Evolutionary conservation across 1,140 invertebrate species (phyloP).

Genomic region (Anastrepha obliqua): DNA sequence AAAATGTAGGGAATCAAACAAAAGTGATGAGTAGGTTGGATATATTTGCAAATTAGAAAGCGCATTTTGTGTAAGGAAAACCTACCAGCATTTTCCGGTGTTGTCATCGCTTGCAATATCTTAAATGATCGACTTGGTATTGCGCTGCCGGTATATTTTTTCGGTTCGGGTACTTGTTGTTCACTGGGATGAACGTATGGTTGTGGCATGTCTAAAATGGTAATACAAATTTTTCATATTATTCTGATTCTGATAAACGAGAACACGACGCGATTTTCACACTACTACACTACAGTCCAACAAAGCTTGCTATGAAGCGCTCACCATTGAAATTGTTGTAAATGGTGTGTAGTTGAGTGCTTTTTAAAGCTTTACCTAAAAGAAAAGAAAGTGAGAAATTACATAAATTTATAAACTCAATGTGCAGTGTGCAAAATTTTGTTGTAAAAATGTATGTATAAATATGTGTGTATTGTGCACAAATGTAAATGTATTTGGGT

Average conservation of each 20-base stretch:
- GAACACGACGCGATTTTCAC: not conserved
- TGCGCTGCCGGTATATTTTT: slow-evolving; percentile 87
- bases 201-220: slow-evolving; percentile 74
- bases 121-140: slow-evolving; percentile 91
- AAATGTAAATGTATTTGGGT: slow-evolving; percentile 35
- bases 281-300: slow-evolving; percentile 34
- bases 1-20: too few relatives aligned
- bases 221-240: not conserved
- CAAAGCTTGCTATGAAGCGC: slow-evolving; percentile 7
- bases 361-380: slow-evolving; percentile 39
- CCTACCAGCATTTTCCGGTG: slow-evolving; percentile 76
- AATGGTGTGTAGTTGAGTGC: slow-evolving; percentile 30
- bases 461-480: not conserved
- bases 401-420: not conserved
- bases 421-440: not conserved
- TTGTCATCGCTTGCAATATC: slow-evolving; percentile 89
- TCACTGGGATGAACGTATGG: slow-evolving; percentile 80
- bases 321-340: slow-evolving; percentile 39
- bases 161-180: slow-evolving; percentile 82
- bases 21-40: too few relatives aligned
- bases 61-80: slow-evolving; percentile 47
- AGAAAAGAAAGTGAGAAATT: not conserved
- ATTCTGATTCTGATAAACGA: not conserved
- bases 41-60: too few relatives aligned
- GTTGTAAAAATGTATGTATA: not conserved